Evolutionary conservation across 2,797 vertebrate genomes (phyloP), one percentile per base, ranked within the genome.

Genomic region (Acanthis flammea): DNA sequence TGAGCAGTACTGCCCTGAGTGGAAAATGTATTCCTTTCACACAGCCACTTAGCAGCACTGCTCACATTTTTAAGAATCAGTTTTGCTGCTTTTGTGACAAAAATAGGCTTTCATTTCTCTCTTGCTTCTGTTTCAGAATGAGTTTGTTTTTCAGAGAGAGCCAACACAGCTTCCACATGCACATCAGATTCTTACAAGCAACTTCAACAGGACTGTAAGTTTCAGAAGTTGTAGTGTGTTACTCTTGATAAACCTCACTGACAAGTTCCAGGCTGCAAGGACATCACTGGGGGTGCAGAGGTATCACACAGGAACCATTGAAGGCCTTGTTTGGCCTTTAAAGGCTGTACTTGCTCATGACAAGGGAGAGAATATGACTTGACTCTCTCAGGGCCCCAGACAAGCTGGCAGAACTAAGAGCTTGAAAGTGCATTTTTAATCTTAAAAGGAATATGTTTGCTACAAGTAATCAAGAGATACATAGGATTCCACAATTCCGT

Each of bases 401-500:
- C 21, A 31, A 70, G 23, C n/a, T 44, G 66, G 83, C 77, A 93
- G 74, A 90, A 66, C 53, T 39, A 41, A 81, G 53, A 82, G 57
- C 72, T 63, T 82, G 63, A 73, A 93, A 94, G 85, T 67, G 63
- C 63, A 50, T 74, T 90, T 96, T 94, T 76, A 79, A 70, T 89
- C 63, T 66, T 67, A 35, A 86, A 82, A 87, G 48, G 53, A 73
- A 6, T 85, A n/a, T 31, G 31, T 80, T 88, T 86, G 42, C 27
- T 85, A 50, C 19, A 60, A 58, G 48, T 62, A 87, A 89, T 79
- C 47, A 61, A 72, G 86, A 88, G 57, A 48, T 23, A 41, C 27
- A 8, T 2, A 45, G 66, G 42, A 57, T 31, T 74, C 66, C 76
- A 77, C 57, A 81, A 28, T 33, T 63, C 57, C 2, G 4, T 60